Percentiles rank a stretch among this genome's conserved stretches.
Conservation (phyloP, 2,113 vertebrate genomes). For the Nycticryphes semicollaris region DNA sequence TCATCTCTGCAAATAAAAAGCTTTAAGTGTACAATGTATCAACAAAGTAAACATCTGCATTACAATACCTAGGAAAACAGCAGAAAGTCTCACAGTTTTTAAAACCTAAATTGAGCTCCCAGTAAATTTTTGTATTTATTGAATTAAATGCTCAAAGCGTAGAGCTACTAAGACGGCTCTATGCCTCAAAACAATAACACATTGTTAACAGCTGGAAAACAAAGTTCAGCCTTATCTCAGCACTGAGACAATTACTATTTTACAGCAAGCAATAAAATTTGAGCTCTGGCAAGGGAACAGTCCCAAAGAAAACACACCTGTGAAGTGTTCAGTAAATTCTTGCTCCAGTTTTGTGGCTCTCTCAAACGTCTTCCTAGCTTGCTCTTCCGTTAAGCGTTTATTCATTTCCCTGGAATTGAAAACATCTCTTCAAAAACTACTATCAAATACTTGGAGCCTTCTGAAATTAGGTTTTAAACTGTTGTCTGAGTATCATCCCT, state of each 20-base stretch:
- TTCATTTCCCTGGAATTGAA: constrained; percentile 92
- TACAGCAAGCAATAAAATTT: background rate
- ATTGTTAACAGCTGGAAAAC: background rate
- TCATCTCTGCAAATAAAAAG: background rate
- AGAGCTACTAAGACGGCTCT: background rate
- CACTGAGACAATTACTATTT: background rate
- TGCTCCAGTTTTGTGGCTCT: constrained; percentile 95
- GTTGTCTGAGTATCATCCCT: background rate
- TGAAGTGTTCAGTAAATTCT: constrained; percentile 98
- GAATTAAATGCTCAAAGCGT: background rate
- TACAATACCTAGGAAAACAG: background rate
- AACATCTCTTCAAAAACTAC: background rate
- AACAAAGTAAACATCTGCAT: background rate
- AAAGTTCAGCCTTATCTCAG: background rate
- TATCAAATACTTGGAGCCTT: background rate
- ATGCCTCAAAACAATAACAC: background rate
- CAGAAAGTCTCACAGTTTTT: background rate
- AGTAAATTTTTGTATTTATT: background rate
- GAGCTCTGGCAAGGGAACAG: background rate
- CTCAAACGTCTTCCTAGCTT: constrained; percentile 93
- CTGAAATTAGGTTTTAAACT: background rate
- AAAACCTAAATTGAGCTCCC: background rate
- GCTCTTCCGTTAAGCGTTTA: constrained; percentile 94
- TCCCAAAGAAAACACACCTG: constrained; percentile 79
- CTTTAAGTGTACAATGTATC: background rate